A percentile compares a stretch with the other conserved stretches of the same genome.
Evolutionary conservation across 1,140 invertebrate species (phyloP).

Genomic region (Aphis craccivora): DNA sequence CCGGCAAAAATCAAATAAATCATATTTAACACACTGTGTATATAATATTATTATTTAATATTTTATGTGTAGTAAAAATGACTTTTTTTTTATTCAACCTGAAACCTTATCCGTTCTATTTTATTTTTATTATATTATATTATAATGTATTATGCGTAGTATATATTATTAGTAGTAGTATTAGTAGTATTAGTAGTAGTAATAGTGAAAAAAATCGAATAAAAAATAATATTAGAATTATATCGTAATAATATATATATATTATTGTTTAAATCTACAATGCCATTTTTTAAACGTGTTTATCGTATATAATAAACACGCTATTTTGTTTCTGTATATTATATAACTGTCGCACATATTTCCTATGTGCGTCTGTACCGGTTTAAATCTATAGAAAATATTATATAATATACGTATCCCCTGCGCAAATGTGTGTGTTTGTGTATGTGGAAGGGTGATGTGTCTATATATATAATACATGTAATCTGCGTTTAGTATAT

Average conservation of each 20-base stretch:
- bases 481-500: not conserved
- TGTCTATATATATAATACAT: not conserved
- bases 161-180: not conserved
- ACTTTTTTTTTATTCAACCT: conserved; percentile 9
- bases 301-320: not conserved
- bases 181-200: not conserved
- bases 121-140: conserved; percentile 15
- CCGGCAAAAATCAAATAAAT: conserved; percentile 1
- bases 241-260: not conserved
- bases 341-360: not conserved
- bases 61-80: conserved; percentile 40
- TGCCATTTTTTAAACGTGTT: conserved; percentile 16
- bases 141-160: conserved; percentile 19
- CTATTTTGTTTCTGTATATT: conserved; percentile 11
- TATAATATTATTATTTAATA: conserved; percentile 1
- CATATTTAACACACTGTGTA: conserved; percentile 42
- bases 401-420: conserved; percentile 20
- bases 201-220: conserved; percentile 43
- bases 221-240: conserved; percentile 46
- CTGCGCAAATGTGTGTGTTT: not conserved
- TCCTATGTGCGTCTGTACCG: conserved; percentile 6
- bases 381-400: conserved; percentile 34
- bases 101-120: conserved; percentile 52
- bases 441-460: not conserved
- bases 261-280: conserved; percentile 39